Evolutionary conservation across 2,113 vertebrate species (phyloP), one percentile per base, ranked within the genome.

Genomic region (Dasypus novemcinctus): DNA sequence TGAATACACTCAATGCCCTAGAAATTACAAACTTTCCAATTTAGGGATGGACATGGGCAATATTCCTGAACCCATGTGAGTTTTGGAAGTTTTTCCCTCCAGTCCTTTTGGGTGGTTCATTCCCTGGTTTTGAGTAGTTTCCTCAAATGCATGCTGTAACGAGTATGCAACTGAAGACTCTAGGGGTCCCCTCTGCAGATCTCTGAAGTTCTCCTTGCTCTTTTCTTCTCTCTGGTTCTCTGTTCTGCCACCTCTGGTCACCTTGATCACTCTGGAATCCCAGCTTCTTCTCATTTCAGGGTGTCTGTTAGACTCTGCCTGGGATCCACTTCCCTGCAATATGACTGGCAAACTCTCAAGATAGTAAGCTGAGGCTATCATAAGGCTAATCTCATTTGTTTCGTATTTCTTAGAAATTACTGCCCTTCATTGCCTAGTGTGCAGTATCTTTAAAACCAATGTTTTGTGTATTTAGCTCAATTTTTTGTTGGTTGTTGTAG

Each of bases 401-500:
- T 86, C 52, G 15, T 23, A 82, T 76, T 89, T 88, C 64, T 81
- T 66, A 88, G 52, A 89, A 38, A 43, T 80, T n/a, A 61, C 9
- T 76, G 29, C 61, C 31, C 21, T 72, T 91, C 68, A 12, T 57
- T 96, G 21, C 4, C 27, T 64, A 14, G 8, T 31, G 36, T 84
- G 31, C 31, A 83, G 13, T 46, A 86, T 87, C 63, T 90, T 76
- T 76, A 85, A 94, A 90, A 91, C 31, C 25, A 52, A 80, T 31
- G 0, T 81, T 82, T 75, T 54, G 23, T 43, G 25, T 43, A 27
- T 27, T 78, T 91, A 72, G 5, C 80, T 94, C 57, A 79, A 7
- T 91, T 78, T 59, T 82, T 92, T 85, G 4, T 92, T 85, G 4
- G 11, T 72, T 90, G 15, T 69, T 94, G 91, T 61, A 88, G 18